Evolutionary conservation across 64 coral and sea anemone genomes (phyloP).

Genomic region (Cladopsammia gracilis): DNA sequence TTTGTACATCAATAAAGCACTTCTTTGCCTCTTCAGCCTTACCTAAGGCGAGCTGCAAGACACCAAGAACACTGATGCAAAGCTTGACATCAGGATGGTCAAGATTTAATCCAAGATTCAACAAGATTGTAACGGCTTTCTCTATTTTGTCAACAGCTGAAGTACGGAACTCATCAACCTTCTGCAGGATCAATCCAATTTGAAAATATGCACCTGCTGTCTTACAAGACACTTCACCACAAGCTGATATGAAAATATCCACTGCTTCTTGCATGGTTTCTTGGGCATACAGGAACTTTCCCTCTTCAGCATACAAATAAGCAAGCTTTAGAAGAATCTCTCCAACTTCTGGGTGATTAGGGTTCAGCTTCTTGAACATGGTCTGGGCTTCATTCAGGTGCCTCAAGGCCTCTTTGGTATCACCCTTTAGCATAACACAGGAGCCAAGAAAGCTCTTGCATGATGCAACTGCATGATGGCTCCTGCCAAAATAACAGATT

Average conservation of each 20-base stretch:
- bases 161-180: neutral
- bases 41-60: neutral
- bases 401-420: neutral
- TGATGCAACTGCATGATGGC: neutral
- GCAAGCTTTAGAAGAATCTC: constrained; percentile 4
- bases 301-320: neutral
- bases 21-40: neutral
- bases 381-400: neutral
- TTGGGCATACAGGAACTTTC: neutral
- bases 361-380: neutral
- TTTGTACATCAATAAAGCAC: neutral
- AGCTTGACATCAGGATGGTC: constrained; percentile 9
- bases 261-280: neutral
- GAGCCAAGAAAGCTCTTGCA: constrained; percentile 22
- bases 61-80: neutral
- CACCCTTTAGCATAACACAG: neutral
- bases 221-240: neutral
- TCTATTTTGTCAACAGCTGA: neutral
- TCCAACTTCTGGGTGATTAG: neutral
- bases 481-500: neutral
- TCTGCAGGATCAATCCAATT: constrained; percentile 4
- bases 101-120: neutral
- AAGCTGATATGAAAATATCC: neutral
- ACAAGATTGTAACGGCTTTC: neutral
- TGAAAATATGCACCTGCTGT: neutral